Evolutionary conservation across 2,113 vertebrate genomes (phyloP).

Genomic region (Hippocampus comes): DNA sequence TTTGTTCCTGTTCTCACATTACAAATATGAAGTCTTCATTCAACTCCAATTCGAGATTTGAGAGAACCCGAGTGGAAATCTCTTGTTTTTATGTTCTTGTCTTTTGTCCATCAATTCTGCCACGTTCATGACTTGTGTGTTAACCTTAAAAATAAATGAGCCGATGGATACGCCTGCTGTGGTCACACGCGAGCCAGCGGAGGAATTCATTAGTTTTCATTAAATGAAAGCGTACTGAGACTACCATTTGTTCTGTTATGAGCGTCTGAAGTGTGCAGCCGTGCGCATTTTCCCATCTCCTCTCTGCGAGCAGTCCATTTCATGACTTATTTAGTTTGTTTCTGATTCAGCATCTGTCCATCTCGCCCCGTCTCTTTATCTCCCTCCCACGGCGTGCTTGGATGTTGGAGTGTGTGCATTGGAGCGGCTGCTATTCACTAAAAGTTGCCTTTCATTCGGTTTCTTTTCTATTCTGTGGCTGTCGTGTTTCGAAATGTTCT

Average conservation of each 20-base stretch:
- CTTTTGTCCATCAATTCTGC: too few species aligned
- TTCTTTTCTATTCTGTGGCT: conserved; percentile 21
- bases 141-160: not conserved
- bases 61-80: too few species aligned
- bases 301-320: conserved; percentile 32
- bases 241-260: conserved; percentile 32
- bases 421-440: conserved; percentile 35
- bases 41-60: not conserved
- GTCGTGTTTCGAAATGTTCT: conserved; percentile 19
- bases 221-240: conserved; percentile 26
- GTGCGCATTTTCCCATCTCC: conserved; percentile 45
- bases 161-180: not conserved
- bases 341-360: conserved; percentile 55
- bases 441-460: conserved; percentile 41
- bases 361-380: conserved; percentile 39
- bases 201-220: not conserved
- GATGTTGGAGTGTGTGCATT: conserved; percentile 32
- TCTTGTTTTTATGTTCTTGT: too few species aligned
- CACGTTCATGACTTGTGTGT: not conserved
- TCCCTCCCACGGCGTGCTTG: conserved; percentile 39
- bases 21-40: too few species aligned
- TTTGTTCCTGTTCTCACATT: not conserved
- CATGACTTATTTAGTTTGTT: conserved; percentile 62
- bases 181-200: not conserved
- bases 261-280: conserved; percentile 19